Conservation (phyloP, 2,113 vertebrate genomes). For the Turdus rufiventris region DNA sequence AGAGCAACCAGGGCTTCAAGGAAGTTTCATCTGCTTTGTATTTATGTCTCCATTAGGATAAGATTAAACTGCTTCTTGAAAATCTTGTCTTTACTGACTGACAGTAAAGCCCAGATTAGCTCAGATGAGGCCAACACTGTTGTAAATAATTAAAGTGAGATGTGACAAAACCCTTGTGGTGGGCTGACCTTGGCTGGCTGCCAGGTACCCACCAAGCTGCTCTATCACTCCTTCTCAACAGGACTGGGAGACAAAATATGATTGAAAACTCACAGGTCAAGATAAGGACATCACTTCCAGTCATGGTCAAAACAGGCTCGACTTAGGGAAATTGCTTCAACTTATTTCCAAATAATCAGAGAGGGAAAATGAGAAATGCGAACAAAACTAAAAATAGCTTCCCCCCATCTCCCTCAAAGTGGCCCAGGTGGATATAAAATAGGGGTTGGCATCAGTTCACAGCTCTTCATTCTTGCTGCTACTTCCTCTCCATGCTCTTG, state of each 20-base stretch:
- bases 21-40: not conserved
- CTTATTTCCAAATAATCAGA: not conserved
- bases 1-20: not conserved
- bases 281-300: not conserved
- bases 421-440: rapidly evolving
- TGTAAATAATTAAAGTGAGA: not conserved
- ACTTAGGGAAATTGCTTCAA: not conserved
- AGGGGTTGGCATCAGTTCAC: not conserved
- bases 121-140: not conserved
- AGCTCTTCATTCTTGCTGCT: not conserved
- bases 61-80: not conserved
- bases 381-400: not conserved
- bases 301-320: rapidly evolving
- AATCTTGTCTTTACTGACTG: not conserved
- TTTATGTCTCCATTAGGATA: not conserved
- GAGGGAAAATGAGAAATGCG: not conserved
- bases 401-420: not conserved
- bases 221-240: not conserved
- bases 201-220: not conserved
- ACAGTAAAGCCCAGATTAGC: not conserved
- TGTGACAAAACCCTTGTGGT: not conserved
- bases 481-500: rapidly evolving
- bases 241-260: not conserved
- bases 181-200: not conserved
- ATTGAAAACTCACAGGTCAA: not conserved